Conservation (phyloP, 1,140 invertebrate genomes). For the Drosophila trapezifrons region DNA sequence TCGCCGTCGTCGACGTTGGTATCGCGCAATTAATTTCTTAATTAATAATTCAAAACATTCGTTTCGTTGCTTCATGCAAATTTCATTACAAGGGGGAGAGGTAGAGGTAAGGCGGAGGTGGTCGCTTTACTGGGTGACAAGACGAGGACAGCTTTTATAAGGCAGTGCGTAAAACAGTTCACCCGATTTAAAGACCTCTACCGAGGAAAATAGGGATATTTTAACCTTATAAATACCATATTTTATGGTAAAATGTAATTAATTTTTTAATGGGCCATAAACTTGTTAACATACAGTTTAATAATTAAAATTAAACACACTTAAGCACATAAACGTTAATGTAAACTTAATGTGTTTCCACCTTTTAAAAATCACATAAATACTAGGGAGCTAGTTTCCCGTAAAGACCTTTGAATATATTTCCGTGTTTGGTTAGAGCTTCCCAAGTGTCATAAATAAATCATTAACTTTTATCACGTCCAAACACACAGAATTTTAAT, state of each 20-base stretch:
- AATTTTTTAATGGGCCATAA: background rate
- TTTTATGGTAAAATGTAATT: background rate
- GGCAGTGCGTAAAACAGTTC: background rate
- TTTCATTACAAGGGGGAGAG: conserved; percentile 21
- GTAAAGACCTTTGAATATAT: conserved; percentile 2
- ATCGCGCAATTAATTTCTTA: conserved; percentile 65
- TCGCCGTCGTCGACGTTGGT: conserved; percentile 13
- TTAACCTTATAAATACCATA: conserved; percentile 3
- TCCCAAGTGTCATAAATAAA: conserved; percentile 32
- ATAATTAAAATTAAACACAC: background rate
- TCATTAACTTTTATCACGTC: conserved; percentile 31
- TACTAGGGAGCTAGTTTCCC: background rate
- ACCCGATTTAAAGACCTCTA: background rate
- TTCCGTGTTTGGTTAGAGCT: conserved; percentile 23
- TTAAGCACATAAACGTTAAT: too few species aligned
- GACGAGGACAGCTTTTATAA: conserved; percentile 22
- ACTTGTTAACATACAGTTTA: background rate
- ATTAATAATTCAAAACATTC: conserved; percentile 72
- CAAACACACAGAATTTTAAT: conserved; percentile 21
- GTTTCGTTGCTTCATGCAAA: conserved; percentile 53
- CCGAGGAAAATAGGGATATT: background rate
- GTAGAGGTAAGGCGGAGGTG: background rate
- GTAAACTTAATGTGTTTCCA: background rate
- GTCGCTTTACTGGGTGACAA: conserved; percentile 22
- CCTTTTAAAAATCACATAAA: conserved; percentile 6